Evolutionary conservation across 1,140 invertebrate genomes (phyloP).

Genomic region (Ectropis grisescens): DNA sequence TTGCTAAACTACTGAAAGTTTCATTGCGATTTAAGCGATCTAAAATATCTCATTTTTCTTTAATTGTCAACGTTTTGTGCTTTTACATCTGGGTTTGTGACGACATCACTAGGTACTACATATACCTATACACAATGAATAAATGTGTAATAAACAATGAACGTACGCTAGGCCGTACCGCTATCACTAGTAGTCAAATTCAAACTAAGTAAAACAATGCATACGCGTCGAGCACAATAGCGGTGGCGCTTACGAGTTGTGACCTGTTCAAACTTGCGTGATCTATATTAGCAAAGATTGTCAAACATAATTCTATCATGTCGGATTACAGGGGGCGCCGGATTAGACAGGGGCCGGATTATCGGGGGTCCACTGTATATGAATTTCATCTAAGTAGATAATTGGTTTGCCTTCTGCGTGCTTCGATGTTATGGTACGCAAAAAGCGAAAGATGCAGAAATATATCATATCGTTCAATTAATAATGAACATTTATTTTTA

Average conservation of each 20-base stretch:
- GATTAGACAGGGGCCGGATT: no score
- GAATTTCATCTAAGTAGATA: conserved; percentile 19
- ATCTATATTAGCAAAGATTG: no score
- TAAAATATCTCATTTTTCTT: conserved; percentile 32
- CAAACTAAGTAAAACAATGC: conserved; percentile 22
- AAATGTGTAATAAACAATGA: conserved; percentile 26
- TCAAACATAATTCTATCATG: no score
- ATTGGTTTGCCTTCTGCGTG: conserved; percentile 14
- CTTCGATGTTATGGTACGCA: conserved; percentile 10
- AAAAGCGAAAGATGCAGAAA: conserved; percentile 11
- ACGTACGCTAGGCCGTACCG: conserved; percentile 14
- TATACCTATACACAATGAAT: conserved; percentile 30
- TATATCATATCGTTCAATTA: conserved; percentile 10
- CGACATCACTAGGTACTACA: conserved; percentile 22
- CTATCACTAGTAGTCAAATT: conserved; percentile 21
- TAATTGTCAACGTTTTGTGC: conserved; percentile 34
- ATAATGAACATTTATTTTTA: conserved; percentile 9
- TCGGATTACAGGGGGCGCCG: no score
- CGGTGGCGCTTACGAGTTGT: no score
- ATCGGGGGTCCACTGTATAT: conserved; percentile 18
- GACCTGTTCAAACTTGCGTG: no score
- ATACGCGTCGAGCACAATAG: conserved; percentile 19
- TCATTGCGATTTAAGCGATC: conserved; percentile 24
- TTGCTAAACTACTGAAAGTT: conserved; percentile 24
- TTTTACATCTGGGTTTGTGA: conserved; percentile 31